Evolutionary conservation across 1,140 invertebrate genomes (phyloP).

Genomic region (Drosophila trapezifrons): DNA sequence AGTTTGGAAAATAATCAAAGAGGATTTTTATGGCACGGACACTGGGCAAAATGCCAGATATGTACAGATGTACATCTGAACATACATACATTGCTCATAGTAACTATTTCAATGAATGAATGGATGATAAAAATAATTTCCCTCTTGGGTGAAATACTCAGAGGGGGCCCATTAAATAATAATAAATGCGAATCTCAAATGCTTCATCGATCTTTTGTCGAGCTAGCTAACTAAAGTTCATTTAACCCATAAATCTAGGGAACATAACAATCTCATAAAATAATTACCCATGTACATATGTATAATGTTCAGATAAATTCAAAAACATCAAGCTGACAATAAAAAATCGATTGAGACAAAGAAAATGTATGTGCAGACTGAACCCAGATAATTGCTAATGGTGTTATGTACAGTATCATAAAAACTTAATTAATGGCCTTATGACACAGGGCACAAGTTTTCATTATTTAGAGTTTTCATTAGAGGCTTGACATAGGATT

Average conservation of each 20-base stretch:
- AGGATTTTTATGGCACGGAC: constrained; percentile 34
- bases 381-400: constrained; percentile 19
- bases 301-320: constrained; percentile 6
- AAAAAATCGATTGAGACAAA: constrained; percentile 26
- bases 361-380: constrained; percentile 22
- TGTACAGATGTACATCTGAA: too few species aligned
- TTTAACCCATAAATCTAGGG: constrained; percentile 1
- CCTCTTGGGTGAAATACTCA: constrained; percentile 7
- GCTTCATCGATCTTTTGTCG: neutral
- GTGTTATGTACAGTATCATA: too few species aligned
- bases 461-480: too few species aligned
- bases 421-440: too few species aligned
- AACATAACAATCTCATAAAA: constrained; percentile 1
- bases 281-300: neutral
- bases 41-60: constrained; percentile 53
- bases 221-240: constrained; percentile 9
- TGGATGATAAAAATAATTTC: constrained; percentile 12
- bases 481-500: too few species aligned
- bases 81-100: neutral
- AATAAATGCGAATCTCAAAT: neutral
- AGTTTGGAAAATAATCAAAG: constrained; percentile 49
- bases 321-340: constrained; percentile 5
- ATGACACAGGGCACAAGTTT: too few species aligned
- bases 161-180: constrained; percentile 2
- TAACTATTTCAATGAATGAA: constrained; percentile 7